Percentiles rank a stretch among this genome's conserved stretches.
phyloP scores from a whole-genome alignment of 2,888 invertebrate species.

The Teleogryllus oceanicus region DNA sequence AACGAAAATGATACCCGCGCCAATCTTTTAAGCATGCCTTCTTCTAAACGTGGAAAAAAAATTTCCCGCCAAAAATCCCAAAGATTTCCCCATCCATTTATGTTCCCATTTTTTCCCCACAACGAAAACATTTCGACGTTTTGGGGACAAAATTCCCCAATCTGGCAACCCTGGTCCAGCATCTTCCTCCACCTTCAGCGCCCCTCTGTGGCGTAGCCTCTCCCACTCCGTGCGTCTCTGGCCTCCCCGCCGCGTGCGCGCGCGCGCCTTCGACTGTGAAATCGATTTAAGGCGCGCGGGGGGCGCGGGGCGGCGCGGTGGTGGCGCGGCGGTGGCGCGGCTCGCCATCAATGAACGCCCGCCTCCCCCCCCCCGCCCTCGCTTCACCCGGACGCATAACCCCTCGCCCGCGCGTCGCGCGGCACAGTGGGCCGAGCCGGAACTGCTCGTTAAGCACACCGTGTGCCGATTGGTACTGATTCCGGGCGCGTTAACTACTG shows the following conservation, averaged over 20 bases:
- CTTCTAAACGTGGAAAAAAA: no score
- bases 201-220: neutral
- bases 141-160: no score
- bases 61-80: no score
- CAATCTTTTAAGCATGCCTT: no score
- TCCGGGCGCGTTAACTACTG: no score
- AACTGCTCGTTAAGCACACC: no score
- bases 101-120: no score
- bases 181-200: neutral
- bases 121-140: no score
- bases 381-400: neutral
- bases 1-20: no score
- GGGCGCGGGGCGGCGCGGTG: neutral
- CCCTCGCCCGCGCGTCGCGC: neutral
- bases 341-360: slow-evolving; percentile 8
- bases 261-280: neutral
- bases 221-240: neutral
- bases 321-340: neutral
- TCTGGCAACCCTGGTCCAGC: no score
- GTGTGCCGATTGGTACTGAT: no score
- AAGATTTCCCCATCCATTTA: no score
- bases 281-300: neutral
- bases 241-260: neutral
- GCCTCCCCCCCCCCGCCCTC: neutral
- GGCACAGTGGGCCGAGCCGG: neutral